phyloP scores from a whole-genome alignment of 2,797 vertebrate genomes.

The Molossus molossus region DNA sequence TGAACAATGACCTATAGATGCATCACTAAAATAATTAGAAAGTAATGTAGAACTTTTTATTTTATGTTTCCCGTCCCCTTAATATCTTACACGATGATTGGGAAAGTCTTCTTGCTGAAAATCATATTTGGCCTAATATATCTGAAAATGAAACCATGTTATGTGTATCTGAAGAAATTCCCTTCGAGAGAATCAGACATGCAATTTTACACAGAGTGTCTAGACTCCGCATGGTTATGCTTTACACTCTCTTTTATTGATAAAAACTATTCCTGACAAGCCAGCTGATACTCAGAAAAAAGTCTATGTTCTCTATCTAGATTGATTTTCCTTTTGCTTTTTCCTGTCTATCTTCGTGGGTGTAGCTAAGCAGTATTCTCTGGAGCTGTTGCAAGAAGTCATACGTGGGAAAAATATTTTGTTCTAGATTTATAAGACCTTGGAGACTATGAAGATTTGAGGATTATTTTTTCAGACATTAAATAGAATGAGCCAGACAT shows the following conservation, averaged over 20 bases:
- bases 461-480: neutral
- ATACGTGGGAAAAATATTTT: neutral
- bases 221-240: neutral
- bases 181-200: neutral
- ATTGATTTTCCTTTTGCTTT: neutral
- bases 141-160: conserved; percentile 32
- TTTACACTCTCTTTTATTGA: neutral
- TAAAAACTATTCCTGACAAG: neutral
- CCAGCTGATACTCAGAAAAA: neutral
- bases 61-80: neutral
- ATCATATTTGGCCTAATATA: neutral
- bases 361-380: neutral
- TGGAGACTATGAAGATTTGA: conserved; percentile 1
- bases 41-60: neutral
- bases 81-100: neutral
- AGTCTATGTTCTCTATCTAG: neutral
- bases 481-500: conserved; percentile 8
- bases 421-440: neutral
- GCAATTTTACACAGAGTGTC: neutral
- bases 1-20: neutral
- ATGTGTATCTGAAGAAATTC: conserved; percentile 12
- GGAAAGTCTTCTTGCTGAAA: conserved; percentile 34
- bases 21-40: neutral
- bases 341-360: neutral
- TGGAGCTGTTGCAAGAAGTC: neutral